A percentile compares a stretch with the other conserved stretches of the same genome.
Conservation (phyloP, 2,888 invertebrate species). For the Sepioteuthis lessoniana region DNA sequence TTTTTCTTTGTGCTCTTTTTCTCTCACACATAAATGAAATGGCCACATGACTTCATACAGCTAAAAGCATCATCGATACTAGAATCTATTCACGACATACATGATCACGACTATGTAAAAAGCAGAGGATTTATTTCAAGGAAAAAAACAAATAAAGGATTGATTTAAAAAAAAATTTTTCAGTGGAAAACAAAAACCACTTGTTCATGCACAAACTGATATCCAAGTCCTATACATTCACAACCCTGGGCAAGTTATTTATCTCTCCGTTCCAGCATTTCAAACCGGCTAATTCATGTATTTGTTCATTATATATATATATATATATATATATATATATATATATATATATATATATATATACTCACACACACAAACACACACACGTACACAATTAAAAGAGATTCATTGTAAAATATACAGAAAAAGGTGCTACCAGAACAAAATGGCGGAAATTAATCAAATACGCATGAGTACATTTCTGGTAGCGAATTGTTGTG, state of each 20-base stretch:
- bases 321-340: neutral
- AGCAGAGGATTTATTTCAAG: slow-evolving; percentile 12
- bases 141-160: neutral
- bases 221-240: neutral
- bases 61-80: neutral
- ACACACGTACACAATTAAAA: too few species aligned
- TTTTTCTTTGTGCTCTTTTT: too few species aligned
- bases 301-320: neutral
- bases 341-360: slow-evolving; percentile 38
- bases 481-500: neutral
- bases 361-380: neutral
- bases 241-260: neutral
- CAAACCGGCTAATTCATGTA: neutral
- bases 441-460: neutral
- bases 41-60: neutral
- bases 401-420: neutral
- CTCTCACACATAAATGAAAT: neutral
- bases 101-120: slow-evolving; percentile 33
- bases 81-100: slow-evolving; percentile 10
- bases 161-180: too few species aligned
- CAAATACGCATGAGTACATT: neutral
- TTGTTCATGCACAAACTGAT: neutral
- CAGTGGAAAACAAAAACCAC: neutral
- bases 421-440: neutral
- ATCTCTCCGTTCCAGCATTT: neutral